Evolutionary conservation across 92 coral and sea anemone genomes (phyloP), one percentile per base, ranked within the genome.

Genomic region (Epizoanthus fatuus): DNA sequence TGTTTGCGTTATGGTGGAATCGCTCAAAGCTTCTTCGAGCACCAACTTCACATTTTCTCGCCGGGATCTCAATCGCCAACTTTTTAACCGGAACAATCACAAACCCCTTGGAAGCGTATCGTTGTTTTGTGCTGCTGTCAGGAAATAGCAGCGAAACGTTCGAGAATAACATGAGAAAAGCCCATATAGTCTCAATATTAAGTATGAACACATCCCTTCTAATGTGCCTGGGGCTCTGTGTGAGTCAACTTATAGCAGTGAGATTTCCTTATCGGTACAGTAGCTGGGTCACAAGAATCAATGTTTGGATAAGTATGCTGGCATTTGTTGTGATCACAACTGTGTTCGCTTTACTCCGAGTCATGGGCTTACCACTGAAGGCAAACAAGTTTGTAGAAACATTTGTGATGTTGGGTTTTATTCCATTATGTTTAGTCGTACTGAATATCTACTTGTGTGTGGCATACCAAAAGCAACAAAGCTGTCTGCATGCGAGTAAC

Each of bases 21-120:
- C 56, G 81, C 19, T 22, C 53, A 57, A 75, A 55, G 9, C n/a
- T 76, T 19, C 25, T 76, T 20, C 81, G 69, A 7, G 58, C 69
- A n/a, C 47, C 81, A 10, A 76, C 69, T 14, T 32, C 81, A 6
- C 69, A 58, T 11, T 76, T 76, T 76, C 69, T 76, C 3, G 20
- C 60, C 14, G 81, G 81, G 35, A 76, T 76, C 42, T 76, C 69
- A 16, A 76, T 76, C 69, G 81, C 81, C 37, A 76, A 76, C 47
- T 19, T 76, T 56, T 63, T 76, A 7, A 76, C 81, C 0, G 81
- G 81, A 45, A 53, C 81, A 4, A 76, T 76, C 39, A 76, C 81
- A 8, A 68, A 76, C 20, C 69, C 81, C 0, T 19, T 76, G 54
- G 81, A 76, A 8, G 81, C 81, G 2, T 76, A 76, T 59, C 69